Evolutionary conservation across 1,140 invertebrate species (phyloP).

Genomic region (Leptestheria dahalacensis): DNA sequence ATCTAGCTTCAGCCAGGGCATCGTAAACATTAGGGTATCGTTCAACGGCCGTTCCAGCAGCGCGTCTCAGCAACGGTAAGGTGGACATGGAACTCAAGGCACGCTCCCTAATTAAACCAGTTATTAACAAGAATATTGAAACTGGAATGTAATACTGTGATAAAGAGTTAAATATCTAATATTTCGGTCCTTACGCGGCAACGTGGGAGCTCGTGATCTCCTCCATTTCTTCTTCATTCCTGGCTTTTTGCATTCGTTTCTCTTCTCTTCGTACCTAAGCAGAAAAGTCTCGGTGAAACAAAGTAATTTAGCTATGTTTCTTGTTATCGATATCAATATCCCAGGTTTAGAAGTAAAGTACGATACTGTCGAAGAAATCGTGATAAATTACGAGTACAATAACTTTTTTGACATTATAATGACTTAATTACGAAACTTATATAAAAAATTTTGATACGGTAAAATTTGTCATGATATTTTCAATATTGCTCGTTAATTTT

Average conservation of each 20-base stretch:
- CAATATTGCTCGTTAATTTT: not conserved
- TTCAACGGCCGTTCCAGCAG: conserved; percentile 34
- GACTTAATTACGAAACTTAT: too few relatives aligned
- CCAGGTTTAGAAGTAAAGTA: too few relatives aligned
- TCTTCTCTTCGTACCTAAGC: conserved; percentile 59
- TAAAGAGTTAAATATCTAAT: conserved; percentile 5
- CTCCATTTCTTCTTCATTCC: conserved; percentile 36
- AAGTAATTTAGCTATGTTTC: too few relatives aligned
- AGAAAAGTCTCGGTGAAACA: not conserved
- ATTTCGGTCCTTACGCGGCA: conserved; percentile 5
- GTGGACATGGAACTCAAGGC: conserved; percentile 22
- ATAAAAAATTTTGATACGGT: not conserved
- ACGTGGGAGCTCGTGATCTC: not conserved
- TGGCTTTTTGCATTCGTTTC: conserved; percentile 53
- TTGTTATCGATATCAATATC: too few relatives aligned
- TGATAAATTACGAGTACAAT: too few relatives aligned
- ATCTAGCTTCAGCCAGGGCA: conserved; percentile 47
- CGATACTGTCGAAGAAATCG: too few relatives aligned
- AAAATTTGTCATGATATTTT: not conserved
- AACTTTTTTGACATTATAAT: too few relatives aligned
- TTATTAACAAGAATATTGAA: conserved; percentile 25
- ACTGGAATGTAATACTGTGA: conserved; percentile 9
- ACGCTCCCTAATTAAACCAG: conserved; percentile 32
- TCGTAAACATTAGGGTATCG: conserved; percentile 74
- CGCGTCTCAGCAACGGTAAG: conserved; percentile 27